phyloP scores from a whole-genome alignment of 2,113 vertebrate genomes.

The Protobothrops mucrosquamatus region DNA sequence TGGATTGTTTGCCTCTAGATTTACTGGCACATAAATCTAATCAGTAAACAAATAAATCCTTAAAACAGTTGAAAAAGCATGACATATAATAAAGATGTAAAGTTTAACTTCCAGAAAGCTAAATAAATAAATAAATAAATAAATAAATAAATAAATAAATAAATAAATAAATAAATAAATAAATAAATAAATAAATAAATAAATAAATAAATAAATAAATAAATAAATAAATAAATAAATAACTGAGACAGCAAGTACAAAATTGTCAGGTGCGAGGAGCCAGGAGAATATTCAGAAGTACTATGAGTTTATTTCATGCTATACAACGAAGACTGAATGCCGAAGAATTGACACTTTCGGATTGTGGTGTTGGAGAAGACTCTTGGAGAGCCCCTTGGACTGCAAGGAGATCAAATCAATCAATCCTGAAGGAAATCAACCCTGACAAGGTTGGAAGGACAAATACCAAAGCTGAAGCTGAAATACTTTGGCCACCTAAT shows the following conservation, averaged over 20 bases:
- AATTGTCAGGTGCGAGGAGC: not conserved
- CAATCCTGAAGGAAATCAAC: not conserved
- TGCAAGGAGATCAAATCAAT: not conserved
- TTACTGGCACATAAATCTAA: not conserved
- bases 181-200: no score
- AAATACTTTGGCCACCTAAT: not conserved
- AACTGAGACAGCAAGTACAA: not conserved
- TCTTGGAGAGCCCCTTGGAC: not conserved
- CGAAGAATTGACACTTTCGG: not conserved
- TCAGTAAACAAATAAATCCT: not conserved
- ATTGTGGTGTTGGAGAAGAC: not conserved
- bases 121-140: not conserved
- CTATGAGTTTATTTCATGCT: not conserved
- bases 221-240: not conserved
- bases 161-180: no score
- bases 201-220: not conserved
- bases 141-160: not conserved
- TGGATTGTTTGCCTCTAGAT: not conserved
- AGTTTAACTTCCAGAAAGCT: not conserved
- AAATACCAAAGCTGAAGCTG: not conserved
- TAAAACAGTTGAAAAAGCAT: not conserved
- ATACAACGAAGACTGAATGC: not conserved
- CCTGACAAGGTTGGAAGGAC: not conserved
- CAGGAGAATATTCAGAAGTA: not conserved
- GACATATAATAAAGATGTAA: not conserved